These are phyloP conservation scores for Zaprionus gabonicus DNA, from an alignment of 1,140 invertebrate species.

Conservation along the genomic window DNA sequence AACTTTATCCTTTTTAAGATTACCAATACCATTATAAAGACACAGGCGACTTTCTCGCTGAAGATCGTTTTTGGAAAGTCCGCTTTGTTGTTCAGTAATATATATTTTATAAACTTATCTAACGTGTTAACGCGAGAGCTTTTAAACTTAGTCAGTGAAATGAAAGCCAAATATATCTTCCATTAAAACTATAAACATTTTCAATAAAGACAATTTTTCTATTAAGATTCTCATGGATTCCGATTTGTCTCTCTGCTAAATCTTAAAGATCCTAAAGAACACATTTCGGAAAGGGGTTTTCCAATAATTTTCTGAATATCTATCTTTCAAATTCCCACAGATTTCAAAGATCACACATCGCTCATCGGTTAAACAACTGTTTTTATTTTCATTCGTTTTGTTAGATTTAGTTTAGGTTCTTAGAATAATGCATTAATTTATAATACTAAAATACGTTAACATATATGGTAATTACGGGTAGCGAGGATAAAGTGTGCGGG, in stretches of 20 bases:
- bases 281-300: neutral
- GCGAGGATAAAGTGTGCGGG: conserved; percentile 1
- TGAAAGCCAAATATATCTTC: conserved; percentile 77
- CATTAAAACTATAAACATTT: conserved; percentile 81
- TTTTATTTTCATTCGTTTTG: conserved; percentile 35
- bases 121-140: conserved; percentile 62
- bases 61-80: conserved; percentile 31
- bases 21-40: conserved; percentile 31
- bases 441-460: conserved; percentile 51
- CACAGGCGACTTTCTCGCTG: conserved; percentile 39
- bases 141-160: conserved; percentile 67
- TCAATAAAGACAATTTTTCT: conserved; percentile 77
- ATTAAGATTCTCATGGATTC: conserved; percentile 37
- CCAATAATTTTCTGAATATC: neutral
- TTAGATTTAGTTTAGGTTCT: conserved; percentile 28
- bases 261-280: too few species aligned
- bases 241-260: neutral
- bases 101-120: conserved; percentile 39
- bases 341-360: conserved; percentile 3
- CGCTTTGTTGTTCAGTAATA: conserved; percentile 13
- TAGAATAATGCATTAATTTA: conserved; percentile 37
- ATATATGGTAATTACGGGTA: conserved; percentile 20
- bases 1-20: conserved; percentile 28
- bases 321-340: neutral
- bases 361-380: conserved; percentile 38